phyloP scores from a whole-genome alignment of 1,140 invertebrate species.

The Grapholita molesta region DNA sequence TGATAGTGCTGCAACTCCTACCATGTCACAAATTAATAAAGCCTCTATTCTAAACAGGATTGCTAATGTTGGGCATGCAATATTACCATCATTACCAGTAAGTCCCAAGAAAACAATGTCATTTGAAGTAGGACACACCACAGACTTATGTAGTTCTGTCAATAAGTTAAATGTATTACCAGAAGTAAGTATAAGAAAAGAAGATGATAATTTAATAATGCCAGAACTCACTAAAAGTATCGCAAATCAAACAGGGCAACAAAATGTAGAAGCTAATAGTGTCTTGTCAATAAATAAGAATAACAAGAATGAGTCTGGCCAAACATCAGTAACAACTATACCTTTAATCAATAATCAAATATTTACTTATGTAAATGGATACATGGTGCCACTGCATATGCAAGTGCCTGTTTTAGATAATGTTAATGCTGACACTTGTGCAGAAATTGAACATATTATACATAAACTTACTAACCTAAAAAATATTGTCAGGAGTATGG shows the following conservation, averaged over 20 bases:
- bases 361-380: constrained; percentile 29
- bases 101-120: not conserved
- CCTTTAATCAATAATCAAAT: constrained; percentile 14
- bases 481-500: not conserved
- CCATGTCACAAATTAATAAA: constrained; percentile 56
- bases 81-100: constrained; percentile 44
- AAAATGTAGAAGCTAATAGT: constrained; percentile 30
- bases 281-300: constrained; percentile 14
- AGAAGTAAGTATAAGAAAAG: constrained; percentile 40
- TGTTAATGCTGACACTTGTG: not conserved
- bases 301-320: not conserved
- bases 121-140: not conserved
- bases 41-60: constrained; percentile 62
- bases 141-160: not conserved
- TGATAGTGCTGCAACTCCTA: constrained; percentile 36
- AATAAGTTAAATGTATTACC: constrained; percentile 53
- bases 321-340: not conserved
- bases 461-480: constrained; percentile 47
- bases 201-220: constrained; percentile 28
- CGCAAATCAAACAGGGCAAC: constrained; percentile 37
- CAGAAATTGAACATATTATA: not conserved
- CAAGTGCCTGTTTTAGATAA: constrained; percentile 36
- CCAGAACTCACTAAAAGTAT: constrained; percentile 30
- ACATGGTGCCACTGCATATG: constrained; percentile 13
- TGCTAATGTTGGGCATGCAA: constrained; percentile 65